Percentiles rank a stretch among this genome's conserved stretches.
phyloP scores from a whole-genome alignment of 2,888 invertebrate species.

The Lapara coniferarum region DNA sequence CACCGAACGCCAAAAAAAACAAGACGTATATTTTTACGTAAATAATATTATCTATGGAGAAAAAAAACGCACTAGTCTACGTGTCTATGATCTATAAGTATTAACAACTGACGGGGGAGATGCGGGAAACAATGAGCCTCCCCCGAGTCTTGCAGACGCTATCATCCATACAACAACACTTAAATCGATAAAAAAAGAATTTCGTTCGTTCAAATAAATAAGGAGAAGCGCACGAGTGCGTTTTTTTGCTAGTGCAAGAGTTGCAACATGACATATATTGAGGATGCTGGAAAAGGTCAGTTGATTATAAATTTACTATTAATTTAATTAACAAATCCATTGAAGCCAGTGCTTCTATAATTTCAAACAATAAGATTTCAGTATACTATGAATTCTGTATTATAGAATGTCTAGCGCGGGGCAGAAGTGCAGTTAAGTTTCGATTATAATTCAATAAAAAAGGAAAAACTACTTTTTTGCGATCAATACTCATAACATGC shows the following conservation, averaged over 20 bases:
- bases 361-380: too few relatives aligned
- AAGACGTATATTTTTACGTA: constrained; percentile 29
- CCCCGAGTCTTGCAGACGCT: constrained; percentile 62
- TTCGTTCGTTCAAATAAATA: constrained; percentile 54
- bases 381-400: too few relatives aligned
- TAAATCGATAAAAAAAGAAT: constrained; percentile 55
- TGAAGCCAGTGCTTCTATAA: too few relatives aligned
- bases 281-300: too few relatives aligned
- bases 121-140: constrained; percentile 49
- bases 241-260: constrained; percentile 34
- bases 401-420: too few relatives aligned
- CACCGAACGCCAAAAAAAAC: background rate
- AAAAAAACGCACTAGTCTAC: constrained; percentile 61
- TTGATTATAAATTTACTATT: too few relatives aligned
- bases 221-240: constrained; percentile 56
- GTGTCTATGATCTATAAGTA: constrained; percentile 48
- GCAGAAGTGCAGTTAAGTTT: too few relatives aligned
- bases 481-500: too few relatives aligned
- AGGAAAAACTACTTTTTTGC: too few relatives aligned
- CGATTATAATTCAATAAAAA: too few relatives aligned
- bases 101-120: constrained; percentile 46
- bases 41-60: constrained; percentile 51
- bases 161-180: constrained; percentile 59
- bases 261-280: constrained; percentile 16
- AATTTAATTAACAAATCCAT: too few relatives aligned